Evolutionary conservation across 2,113 vertebrate genomes (phyloP).

Genomic region (Podocnemis expansa): DNA sequence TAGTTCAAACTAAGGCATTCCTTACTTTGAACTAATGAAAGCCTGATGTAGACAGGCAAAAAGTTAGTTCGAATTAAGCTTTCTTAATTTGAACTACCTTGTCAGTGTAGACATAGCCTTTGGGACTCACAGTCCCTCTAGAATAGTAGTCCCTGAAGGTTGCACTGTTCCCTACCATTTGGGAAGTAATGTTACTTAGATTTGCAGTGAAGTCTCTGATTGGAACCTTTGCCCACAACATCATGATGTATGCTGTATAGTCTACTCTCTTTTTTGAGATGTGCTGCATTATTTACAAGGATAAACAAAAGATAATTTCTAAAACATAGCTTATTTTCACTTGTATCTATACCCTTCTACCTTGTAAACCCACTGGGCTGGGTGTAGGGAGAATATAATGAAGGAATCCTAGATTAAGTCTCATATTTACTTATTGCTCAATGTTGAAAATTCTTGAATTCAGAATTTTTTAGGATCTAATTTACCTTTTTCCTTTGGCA

Average conservation of each 20-base stretch:
- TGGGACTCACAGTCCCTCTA: background rate
- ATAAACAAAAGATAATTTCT: background rate
- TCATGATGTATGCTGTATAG: background rate
- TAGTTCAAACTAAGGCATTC: too few species aligned
- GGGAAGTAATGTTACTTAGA: background rate
- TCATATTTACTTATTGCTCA: background rate
- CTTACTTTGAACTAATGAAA: too few species aligned
- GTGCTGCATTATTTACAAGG: background rate
- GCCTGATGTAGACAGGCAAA: too few species aligned
- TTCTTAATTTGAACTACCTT: too few species aligned
- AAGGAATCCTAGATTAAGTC: background rate
- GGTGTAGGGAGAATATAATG: background rate
- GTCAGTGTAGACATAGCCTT: too few species aligned
- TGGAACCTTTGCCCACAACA: background rate
- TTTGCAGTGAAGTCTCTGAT: background rate
- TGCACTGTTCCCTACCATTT: too few species aligned
- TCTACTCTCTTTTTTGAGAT: background rate
- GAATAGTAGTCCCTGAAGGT: background rate
- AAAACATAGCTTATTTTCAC: background rate
- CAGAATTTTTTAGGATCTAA: constrained; percentile 15
- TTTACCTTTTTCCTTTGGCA: constrained; percentile 41
- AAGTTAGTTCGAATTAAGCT: too few species aligned
- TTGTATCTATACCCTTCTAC: background rate
- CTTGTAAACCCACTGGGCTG: background rate
- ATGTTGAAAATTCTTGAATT: background rate